A percentile compares a stretch with the other conserved stretches of the same genome.
These are phyloP conservation scores for Encarsia formosa DNA, from an alignment of 2,888 invertebrate genomes.

Conservation along the genomic window DNA sequence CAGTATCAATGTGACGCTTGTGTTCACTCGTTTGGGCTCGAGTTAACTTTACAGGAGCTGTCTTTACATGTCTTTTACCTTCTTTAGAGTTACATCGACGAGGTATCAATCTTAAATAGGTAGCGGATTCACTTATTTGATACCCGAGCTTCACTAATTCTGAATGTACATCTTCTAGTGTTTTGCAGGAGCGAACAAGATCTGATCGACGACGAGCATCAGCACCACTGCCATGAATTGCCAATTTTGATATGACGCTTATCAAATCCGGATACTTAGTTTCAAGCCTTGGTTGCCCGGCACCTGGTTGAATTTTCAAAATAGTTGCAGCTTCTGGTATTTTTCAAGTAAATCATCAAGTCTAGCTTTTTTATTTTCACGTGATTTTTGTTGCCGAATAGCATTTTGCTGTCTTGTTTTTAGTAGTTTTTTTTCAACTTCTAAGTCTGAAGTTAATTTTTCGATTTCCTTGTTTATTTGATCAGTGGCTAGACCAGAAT, in stretches of 20 bases:
- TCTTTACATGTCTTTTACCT: constrained; percentile 34
- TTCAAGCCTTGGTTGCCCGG: not conserved
- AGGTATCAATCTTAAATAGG: constrained; percentile 32
- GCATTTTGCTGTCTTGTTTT: too few relatives aligned
- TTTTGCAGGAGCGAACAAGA: constrained; percentile 23
- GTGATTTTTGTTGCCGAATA: too few relatives aligned
- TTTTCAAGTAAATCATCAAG: too few relatives aligned
- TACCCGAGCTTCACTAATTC: constrained; percentile 9
- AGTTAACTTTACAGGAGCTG: not conserved
- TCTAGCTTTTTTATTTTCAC: too few relatives aligned
- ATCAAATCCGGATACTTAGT: not conserved
- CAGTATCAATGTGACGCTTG: not conserved
- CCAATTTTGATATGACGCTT: constrained; percentile 7
- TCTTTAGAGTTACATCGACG: constrained; percentile 28
- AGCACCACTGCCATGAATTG: constrained; percentile 26
- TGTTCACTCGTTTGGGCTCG: not conserved
- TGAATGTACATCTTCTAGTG: constrained; percentile 21
- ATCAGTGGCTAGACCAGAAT: too few relatives aligned
- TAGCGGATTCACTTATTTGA: constrained; percentile 4
- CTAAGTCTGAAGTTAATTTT: too few relatives aligned
- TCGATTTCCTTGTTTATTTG: too few relatives aligned
- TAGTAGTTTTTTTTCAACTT: too few relatives aligned
- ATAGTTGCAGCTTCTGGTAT: too few relatives aligned
- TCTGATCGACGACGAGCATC: constrained; percentile 26
- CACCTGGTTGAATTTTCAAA: not conserved